Evolutionary conservation across 2,888 invertebrate genomes (phyloP).

Genomic region (Oasisia sp.): DNA sequence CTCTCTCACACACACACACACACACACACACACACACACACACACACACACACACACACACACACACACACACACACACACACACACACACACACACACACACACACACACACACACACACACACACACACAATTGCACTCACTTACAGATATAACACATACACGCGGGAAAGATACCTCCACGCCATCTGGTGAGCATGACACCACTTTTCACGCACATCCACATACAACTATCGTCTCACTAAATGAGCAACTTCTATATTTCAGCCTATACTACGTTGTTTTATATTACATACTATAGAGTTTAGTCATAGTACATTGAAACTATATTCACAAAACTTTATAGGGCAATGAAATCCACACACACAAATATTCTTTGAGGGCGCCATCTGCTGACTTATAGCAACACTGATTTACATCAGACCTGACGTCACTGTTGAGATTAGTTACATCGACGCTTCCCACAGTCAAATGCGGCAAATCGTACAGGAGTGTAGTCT

Average conservation of each 20-base stretch:
- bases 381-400: background rate
- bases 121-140: background rate
- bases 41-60: background rate
- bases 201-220: too few species aligned
- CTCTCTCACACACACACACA: background rate
- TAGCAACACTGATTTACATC: background rate
- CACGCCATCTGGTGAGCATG: too few species aligned
- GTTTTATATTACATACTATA: too few species aligned
- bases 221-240: too few species aligned
- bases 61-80: background rate
- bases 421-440: background rate
- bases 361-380: background rate
- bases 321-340: background rate
- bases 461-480: background rate
- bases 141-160: too few species aligned
- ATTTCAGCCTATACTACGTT: too few species aligned
- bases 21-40: background rate
- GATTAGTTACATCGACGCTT: background rate
- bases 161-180: too few species aligned
- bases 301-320: too few species aligned
- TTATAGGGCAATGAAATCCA: background rate
- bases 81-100: background rate
- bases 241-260: too few species aligned
- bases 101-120: background rate
- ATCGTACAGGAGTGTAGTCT: background rate